Conservation (phyloP, 2,113 vertebrate genomes). For the Pyxicephalus adspersus region DNA sequence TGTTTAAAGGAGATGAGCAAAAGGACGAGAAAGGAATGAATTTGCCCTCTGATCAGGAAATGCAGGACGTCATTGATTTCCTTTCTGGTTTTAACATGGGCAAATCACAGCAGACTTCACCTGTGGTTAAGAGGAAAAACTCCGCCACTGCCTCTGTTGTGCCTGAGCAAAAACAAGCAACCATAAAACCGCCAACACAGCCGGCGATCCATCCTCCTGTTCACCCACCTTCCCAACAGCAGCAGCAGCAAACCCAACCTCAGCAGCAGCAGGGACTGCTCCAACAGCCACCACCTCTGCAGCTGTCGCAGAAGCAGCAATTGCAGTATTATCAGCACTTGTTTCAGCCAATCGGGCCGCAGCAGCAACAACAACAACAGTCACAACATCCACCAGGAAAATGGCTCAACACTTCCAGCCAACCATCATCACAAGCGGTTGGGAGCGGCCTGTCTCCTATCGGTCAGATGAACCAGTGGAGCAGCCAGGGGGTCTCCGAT, state of each 20-base stretch:
- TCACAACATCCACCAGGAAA: constrained; percentile 78
- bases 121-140: constrained; percentile 89
- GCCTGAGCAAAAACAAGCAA: constrained; percentile 83
- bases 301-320: constrained; percentile 73
- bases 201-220: constrained; percentile 76
- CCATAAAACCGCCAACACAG: constrained; percentile 73
- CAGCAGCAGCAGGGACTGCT: constrained; percentile 72
- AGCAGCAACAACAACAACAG: constrained; percentile 79
- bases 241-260: constrained; percentile 75
- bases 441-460: constrained; percentile 82
- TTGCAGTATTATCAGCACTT: constrained; percentile 92
- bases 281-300: constrained; percentile 75
- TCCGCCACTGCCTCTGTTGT: constrained; percentile 85
- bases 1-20: constrained; percentile 69
- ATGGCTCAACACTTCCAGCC: constrained; percentile 81
- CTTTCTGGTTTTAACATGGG: constrained; percentile 98
- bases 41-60: constrained; percentile 96
- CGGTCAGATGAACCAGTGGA: constrained; percentile 88
- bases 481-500: constrained; percentile 82
- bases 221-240: constrained; percentile 74
- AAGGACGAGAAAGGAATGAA: constrained; percentile 95
- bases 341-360: constrained; percentile 85
- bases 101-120: constrained; percentile 95
- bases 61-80: constrained; percentile 99
- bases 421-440: constrained; percentile 78